A percentile compares a stretch with the other conserved stretches of the same genome.
Evolutionary conservation across 2,113 vertebrate species (phyloP).

Genomic region (Cyprinodon tularosa): DNA sequence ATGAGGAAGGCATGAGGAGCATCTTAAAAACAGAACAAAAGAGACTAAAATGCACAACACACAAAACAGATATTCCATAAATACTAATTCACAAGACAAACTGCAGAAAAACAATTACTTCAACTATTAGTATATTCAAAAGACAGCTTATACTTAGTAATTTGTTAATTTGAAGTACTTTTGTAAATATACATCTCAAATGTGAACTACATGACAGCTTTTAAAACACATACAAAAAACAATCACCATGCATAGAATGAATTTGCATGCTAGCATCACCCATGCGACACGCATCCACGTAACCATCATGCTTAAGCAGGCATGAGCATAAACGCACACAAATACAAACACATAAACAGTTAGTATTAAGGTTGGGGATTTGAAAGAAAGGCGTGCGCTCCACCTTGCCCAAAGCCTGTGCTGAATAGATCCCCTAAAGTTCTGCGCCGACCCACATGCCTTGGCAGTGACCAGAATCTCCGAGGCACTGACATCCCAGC

Average conservation of each 20-base stretch:
- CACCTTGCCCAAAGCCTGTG: conserved; percentile 96
- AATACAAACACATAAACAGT: neutral
- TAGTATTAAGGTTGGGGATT: neutral
- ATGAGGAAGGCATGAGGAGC: conserved; percentile 58
- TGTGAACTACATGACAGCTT: neutral
- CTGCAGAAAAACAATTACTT: neutral
- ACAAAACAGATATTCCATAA: conserved; percentile 49
- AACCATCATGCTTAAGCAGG: conserved; percentile 16
- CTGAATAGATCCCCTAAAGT: conserved; percentile 97
- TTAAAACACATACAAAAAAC: neutral
- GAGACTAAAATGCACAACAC: conserved; percentile 39
- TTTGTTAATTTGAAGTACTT: neutral
- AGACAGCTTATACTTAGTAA: neutral
- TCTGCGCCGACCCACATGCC: conserved; percentile 90
- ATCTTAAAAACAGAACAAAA: conserved; percentile 37
- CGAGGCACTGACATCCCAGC: conserved; percentile 88
- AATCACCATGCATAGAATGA: conserved; percentile 44
- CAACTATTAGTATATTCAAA: neutral
- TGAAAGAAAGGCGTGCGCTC: conserved; percentile 78
- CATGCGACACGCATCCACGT: conserved; percentile 53
- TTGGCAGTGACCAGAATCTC: conserved; percentile 97
- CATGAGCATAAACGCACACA: conserved; percentile 23
- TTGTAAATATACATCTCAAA: too few species aligned
- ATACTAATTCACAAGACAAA: conserved; percentile 24
- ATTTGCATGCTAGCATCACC: conserved; percentile 48